Percentiles rank a stretch among this genome's conserved stretches.
Evolutionary conservation across 35 echinoderm and acorn worm species (phyloP).

Genomic region (Hemicentrotus pulcherrimus): DNA sequence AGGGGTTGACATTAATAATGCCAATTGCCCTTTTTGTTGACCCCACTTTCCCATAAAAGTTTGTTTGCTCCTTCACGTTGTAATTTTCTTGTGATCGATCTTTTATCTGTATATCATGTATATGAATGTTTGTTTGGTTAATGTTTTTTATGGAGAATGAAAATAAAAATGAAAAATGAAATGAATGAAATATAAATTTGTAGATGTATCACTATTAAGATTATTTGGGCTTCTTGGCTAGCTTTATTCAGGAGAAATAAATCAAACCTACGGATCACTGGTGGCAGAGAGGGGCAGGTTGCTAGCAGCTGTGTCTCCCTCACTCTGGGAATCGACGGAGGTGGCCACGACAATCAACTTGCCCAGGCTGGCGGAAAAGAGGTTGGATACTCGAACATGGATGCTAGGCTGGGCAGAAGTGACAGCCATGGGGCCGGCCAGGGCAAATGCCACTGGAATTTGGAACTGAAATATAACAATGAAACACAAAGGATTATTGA

Average conservation of each 20-base stretch:
- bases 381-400: slow-evolving; percentile 83
- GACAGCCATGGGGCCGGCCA: slow-evolving; percentile 74
- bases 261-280: slow-evolving; percentile 70
- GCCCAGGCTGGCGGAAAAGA: slow-evolving; percentile 75
- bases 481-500: not conserved
- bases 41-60: too few relatives aligned
- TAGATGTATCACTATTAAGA: too few relatives aligned
- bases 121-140: too few relatives aligned
- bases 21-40: too few relatives aligned
- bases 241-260: not conserved
- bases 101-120: too few relatives aligned
- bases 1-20: too few relatives aligned
- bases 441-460: slow-evolving; percentile 78
- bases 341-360: slow-evolving; percentile 81
- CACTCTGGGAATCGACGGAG: slow-evolving; percentile 55
- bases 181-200: too few relatives aligned
- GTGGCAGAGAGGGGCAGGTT: slow-evolving; percentile 65
- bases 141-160: too few relatives aligned
- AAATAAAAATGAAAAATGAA: too few relatives aligned
- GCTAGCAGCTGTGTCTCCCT: slow-evolving; percentile 55
- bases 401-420: slow-evolving; percentile 70
- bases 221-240: too few relatives aligned
- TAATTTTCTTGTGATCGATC: too few relatives aligned
- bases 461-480: slow-evolving; percentile 64
- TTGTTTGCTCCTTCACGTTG: too few relatives aligned